Conservation (phyloP, 2,113 vertebrate genomes). For the Ceuthmochares aereus region DNA sequence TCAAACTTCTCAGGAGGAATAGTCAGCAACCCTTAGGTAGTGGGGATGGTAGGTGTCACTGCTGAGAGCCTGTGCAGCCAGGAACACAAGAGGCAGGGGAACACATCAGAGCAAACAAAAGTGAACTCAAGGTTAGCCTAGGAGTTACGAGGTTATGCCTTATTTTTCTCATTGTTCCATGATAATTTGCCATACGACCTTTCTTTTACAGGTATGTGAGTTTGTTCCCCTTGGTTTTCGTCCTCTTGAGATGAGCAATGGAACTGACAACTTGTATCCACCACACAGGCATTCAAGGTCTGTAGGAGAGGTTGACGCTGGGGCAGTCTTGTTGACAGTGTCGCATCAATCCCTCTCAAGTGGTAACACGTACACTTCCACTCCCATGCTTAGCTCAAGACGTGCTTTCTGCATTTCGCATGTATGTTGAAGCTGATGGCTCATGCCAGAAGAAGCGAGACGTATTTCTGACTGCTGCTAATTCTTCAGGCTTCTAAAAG, state of each 20-base stretch:
- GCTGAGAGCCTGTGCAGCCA: not conserved
- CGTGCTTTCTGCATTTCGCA: not conserved
- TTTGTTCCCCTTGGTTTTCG: not conserved
- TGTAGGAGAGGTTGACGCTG: not conserved
- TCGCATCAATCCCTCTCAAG: not conserved
- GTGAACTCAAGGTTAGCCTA: not conserved
- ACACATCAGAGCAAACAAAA: not conserved
- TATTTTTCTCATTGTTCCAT: not conserved
- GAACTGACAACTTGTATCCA: fast-evolving
- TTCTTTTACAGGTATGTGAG: not conserved
- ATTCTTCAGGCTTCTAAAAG: constrained; percentile 44
- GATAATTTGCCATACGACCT: not conserved
- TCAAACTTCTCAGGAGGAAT: not conserved
- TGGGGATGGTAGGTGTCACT: not conserved
- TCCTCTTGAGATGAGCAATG: not conserved
- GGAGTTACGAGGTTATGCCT: not conserved
- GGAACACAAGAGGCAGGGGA: not conserved
- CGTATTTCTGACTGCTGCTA: constrained; percentile 38
- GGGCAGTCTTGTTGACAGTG: not conserved
- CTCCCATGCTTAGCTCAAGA: not conserved
- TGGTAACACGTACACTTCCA: not conserved
- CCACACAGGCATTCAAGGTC: not conserved
- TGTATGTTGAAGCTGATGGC: not conserved
- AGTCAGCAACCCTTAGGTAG: not conserved
- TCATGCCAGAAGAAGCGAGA: not conserved